Percentiles rank a stretch among this genome's conserved stretches.
Conservation (phyloP, 92 coral and sea anemone species). For the Siderastrea siderea region DNA sequence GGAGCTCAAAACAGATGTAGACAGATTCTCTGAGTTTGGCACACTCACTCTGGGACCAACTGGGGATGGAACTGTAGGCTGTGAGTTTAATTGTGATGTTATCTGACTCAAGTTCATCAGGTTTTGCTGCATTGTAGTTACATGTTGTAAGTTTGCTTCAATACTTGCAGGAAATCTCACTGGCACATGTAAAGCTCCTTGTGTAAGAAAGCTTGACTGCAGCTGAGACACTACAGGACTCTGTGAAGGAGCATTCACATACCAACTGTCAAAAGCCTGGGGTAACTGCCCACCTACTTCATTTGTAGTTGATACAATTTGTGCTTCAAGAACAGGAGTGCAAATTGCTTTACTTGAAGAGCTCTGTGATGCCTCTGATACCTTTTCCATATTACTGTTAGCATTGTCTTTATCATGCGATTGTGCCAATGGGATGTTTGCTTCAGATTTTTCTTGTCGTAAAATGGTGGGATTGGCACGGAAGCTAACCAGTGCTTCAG, state of each 20-base stretch:
- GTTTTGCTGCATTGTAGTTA: constrained; percentile 11
- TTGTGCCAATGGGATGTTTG: background rate
- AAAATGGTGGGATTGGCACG: constrained; percentile 76
- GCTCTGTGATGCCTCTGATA: background rate
- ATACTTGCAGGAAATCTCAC: constrained; percentile 18
- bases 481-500: constrained; percentile 93
- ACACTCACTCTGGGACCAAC: background rate
- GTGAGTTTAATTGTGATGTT: constrained; percentile 15
- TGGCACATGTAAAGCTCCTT: background rate
- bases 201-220: background rate
- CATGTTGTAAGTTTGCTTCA: constrained; percentile 31
- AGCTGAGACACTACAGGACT: constrained; percentile 2
- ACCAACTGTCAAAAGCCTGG: background rate
- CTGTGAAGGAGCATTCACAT: constrained; percentile 14
- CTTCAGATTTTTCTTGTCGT: constrained; percentile 57
- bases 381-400: background rate
- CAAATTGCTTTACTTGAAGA: background rate
- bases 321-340: background rate
- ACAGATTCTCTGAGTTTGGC: background rate
- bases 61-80: background rate
- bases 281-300: background rate
- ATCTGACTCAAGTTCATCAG: constrained; percentile 14
- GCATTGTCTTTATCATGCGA: constrained; percentile 6
- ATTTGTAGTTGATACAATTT: constrained; percentile 52
- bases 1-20: constrained; percentile 2